These are phyloP conservation scores for Formica aserva DNA, from an alignment of 2,888 invertebrate genomes.

Conservation along the genomic window DNA sequence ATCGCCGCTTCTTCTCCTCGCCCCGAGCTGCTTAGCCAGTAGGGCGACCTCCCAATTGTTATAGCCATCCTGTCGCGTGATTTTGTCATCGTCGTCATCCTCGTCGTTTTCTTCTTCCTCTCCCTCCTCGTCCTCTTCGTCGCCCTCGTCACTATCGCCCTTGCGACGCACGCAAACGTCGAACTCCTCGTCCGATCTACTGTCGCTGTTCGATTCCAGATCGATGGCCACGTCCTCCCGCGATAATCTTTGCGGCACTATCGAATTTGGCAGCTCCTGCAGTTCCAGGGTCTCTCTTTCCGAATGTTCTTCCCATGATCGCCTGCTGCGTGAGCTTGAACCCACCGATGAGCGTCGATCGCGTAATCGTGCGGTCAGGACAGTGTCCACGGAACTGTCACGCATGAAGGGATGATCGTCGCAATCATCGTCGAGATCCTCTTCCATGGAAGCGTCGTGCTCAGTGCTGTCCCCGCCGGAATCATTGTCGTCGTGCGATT, in stretches of 20 bases:
- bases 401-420: conserved; percentile 86
- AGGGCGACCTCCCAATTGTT: conserved; percentile 93
- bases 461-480: conserved; percentile 81
- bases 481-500: conserved; percentile 62
- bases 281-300: conserved; percentile 90
- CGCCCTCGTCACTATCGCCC: conserved; percentile 37
- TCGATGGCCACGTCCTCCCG: conserved; percentile 84
- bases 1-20: conserved; percentile 82
- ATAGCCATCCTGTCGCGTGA: conserved; percentile 78
- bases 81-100: conserved; percentile 71
- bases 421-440: conserved; percentile 86
- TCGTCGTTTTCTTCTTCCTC: conserved; percentile 79
- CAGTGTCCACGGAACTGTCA: conserved; percentile 85
- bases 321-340: conserved; percentile 86
- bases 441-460: conserved; percentile 82
- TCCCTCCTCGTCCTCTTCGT: conserved; percentile 80
- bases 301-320: conserved; percentile 91
- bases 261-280: conserved; percentile 88
- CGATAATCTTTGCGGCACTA: conserved; percentile 85
- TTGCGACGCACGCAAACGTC: conserved; percentile 28
- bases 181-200: conserved; percentile 84
- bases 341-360: conserved; percentile 77
- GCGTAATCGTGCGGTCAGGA: conserved; percentile 78
- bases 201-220: conserved; percentile 86
- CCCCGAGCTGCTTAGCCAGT: conserved; percentile 90